Conservation (phyloP, 2,113 vertebrate species). For the Tauraco erythrolophus region DNA sequence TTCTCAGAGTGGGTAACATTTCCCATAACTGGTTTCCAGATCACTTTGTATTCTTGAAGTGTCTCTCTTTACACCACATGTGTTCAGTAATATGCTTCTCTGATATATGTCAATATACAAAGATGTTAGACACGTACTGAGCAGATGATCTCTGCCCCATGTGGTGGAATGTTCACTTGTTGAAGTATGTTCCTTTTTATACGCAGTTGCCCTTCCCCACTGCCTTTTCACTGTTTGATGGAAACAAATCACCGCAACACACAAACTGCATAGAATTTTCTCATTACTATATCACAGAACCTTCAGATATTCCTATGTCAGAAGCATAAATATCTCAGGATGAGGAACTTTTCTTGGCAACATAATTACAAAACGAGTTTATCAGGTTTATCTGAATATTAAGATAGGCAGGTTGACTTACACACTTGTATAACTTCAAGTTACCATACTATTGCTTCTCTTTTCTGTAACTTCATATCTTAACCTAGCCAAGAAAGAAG, state of each 20-base stretch:
- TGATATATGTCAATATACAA: background rate
- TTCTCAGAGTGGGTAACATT: background rate
- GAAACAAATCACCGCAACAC: background rate
- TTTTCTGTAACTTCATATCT: background rate
- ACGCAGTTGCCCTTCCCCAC: background rate
- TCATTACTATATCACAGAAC: background rate
- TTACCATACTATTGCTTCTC: background rate
- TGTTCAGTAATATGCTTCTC: background rate
- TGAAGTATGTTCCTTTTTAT: background rate
- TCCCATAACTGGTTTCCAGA: background rate
- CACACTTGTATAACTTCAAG: background rate
- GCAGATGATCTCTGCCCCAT: background rate
- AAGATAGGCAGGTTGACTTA: background rate
- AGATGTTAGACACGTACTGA: background rate
- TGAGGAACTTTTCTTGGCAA: background rate
- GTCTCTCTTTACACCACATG: background rate
- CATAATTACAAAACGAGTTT: background rate
- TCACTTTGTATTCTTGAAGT: background rate
- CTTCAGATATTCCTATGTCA: background rate
- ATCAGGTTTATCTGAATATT: background rate
- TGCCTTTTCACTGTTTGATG: background rate
- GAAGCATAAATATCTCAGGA: background rate
- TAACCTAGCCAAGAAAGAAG: background rate
- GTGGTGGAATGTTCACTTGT: background rate
- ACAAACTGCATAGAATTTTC: background rate